Conservation (phyloP, 2,113 vertebrate genomes). For the Saguinus midas region DNA sequence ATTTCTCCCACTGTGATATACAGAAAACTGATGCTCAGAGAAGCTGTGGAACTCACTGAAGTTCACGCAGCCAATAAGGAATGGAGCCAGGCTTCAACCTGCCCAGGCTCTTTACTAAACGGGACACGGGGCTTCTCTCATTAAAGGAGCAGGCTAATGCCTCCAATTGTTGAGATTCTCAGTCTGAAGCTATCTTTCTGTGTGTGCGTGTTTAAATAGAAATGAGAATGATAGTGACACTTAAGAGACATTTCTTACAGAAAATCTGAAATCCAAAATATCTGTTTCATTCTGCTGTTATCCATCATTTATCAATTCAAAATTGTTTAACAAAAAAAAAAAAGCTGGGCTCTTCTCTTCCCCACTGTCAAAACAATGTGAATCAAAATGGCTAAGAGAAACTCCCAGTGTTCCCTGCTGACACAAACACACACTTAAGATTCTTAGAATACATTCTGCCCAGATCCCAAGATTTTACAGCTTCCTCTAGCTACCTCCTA, state of each 20-base stretch:
- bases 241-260: neutral
- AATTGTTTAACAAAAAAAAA: neutral
- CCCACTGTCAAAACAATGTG: neutral
- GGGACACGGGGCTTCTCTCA: neutral
- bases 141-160: neutral
- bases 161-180: neutral
- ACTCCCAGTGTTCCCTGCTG: neutral
- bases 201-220: neutral
- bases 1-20: accelerated
- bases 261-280: conserved; percentile 14
- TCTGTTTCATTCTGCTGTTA: neutral
- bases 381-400: neutral
- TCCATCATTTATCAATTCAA: neutral
- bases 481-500: conserved; percentile 3
- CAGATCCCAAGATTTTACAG: neutral
- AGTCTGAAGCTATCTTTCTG: neutral
- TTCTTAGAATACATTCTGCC: neutral
- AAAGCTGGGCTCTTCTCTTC: neutral
- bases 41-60: neutral
- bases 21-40: neutral
- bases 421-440: neutral
- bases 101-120: too few relatives aligned
- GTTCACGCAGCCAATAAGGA: neutral
- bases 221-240: neutral
- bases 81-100: neutral